Percentiles rank a stretch among this genome's conserved stretches.
Evolutionary conservation across 1,140 invertebrate species (phyloP).

Genomic region (Drosophila ficusphila): DNA sequence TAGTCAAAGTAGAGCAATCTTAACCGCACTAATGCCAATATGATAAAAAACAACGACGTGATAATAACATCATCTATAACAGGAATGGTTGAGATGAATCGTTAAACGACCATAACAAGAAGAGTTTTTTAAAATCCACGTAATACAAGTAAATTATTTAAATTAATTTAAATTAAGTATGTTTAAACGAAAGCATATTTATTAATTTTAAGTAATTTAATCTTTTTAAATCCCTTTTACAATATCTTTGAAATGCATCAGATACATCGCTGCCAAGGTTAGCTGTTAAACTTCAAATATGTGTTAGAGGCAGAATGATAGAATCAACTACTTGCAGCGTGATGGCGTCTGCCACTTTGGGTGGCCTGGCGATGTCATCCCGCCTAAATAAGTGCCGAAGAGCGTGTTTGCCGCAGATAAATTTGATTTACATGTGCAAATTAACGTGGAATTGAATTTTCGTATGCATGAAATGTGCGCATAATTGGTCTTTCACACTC

Average conservation of each 20-base stretch:
- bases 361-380: constrained; percentile 27
- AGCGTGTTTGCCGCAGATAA: constrained; percentile 73
- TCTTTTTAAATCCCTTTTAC: too few relatives aligned
- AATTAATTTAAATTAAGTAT: too few relatives aligned
- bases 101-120: too few relatives aligned
- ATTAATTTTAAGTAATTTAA: too few relatives aligned
- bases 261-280: constrained; percentile 33
- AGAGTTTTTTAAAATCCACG: too few relatives aligned
- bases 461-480: constrained; percentile 82
- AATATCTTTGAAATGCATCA: background rate
- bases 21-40: too few relatives aligned
- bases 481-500: constrained; percentile 66
- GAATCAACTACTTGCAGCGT: constrained; percentile 53
- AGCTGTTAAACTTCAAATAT: too few relatives aligned
- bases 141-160: too few relatives aligned
- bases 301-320: constrained; percentile 25
- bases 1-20: background rate
- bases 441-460: constrained; percentile 83
- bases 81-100: too few relatives aligned
- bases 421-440: constrained; percentile 83
- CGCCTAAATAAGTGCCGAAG: constrained; percentile 56
- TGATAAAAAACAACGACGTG: too few relatives aligned
- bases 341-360: constrained; percentile 22
- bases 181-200: too few relatives aligned
- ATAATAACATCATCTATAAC: too few relatives aligned